Base-by-base conservation (phyloP, 2,797 vertebrate species). In the Chelon labrosus region DNA sequence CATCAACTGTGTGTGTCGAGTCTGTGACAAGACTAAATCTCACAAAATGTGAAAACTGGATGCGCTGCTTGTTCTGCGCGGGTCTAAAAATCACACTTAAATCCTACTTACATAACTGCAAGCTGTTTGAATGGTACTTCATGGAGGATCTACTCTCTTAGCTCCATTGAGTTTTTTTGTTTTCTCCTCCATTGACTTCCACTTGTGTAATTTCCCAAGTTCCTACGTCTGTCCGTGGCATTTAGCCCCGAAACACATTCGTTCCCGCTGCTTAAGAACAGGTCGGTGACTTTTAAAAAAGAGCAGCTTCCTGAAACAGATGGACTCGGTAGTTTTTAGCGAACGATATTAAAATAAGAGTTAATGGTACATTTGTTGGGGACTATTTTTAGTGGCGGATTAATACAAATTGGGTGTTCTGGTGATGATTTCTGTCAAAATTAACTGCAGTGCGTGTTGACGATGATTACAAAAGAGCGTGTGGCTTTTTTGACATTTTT, bases 81-180 rank as follows among this genome's bases (percentile, higher is more conserved):
- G 77, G 71, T 77, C 62, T 78, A 67, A 66, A 79, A 72, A 73
- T 80, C 73, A 35, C 47, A 53, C 73, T 58, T 80, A 76, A 84
- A 77, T 86, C 80, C 73, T 62, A 20, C 73, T 78, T 84, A 75
- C 59, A 72, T 82, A 84, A 84, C 64, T 44, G 50, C 63, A 63
- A 75, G 80, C 82, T 82, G 71, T 65, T 81, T 56, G 66, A 54
- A 65, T 55, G 19, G 14, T 69, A 25, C 75, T 80, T 72, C 53
- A n/a, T 12, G 38, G 65, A 73, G 70, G 66, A 55, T 80, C 53
- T 61, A 60, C 59, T 60, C 71, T 67, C 22, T 71, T 67, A 46
- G 31, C 47, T 60, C 42, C 38, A 72, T 63, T 56, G 52, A 58
- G 41, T 72, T 22, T 60, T 65, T 38, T 27, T 55, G 42, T 47